phyloP scores from a whole-genome alignment of 2,113 vertebrate genomes.

The Ploceus nigricollis region DNA sequence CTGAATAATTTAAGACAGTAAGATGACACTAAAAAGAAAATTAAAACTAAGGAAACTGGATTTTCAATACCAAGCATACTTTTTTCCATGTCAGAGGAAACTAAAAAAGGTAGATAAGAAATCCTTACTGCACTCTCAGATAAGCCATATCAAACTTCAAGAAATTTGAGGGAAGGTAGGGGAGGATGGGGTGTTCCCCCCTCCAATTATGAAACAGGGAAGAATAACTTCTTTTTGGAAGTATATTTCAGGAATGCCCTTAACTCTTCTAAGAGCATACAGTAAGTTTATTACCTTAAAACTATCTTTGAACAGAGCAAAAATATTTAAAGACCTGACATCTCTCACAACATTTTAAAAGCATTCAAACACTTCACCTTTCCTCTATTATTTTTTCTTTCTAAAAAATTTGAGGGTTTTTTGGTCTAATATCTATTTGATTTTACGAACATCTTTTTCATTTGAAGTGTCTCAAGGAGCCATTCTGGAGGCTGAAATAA shows the following conservation, averaged over 20 bases:
- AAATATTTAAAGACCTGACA: neutral
- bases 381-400: neutral
- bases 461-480: neutral
- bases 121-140: neutral
- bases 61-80: neutral
- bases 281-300: neutral
- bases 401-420: neutral
- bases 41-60: neutral
- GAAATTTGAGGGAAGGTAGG: neutral
- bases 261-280: neutral
- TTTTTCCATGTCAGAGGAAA: neutral
- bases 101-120: neutral
- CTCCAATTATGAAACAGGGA: neutral
- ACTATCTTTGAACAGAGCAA: neutral
- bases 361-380: neutral
- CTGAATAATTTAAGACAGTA: neutral
- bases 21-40: neutral
- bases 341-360: neutral
- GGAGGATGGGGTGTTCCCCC: accelerated
- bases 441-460: neutral
- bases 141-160: neutral
- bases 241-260: neutral
- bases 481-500: neutral
- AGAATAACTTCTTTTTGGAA: neutral
- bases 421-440: neutral